phyloP scores from a whole-genome alignment of 2,888 invertebrate species.

The Eilema sororculum region DNA sequence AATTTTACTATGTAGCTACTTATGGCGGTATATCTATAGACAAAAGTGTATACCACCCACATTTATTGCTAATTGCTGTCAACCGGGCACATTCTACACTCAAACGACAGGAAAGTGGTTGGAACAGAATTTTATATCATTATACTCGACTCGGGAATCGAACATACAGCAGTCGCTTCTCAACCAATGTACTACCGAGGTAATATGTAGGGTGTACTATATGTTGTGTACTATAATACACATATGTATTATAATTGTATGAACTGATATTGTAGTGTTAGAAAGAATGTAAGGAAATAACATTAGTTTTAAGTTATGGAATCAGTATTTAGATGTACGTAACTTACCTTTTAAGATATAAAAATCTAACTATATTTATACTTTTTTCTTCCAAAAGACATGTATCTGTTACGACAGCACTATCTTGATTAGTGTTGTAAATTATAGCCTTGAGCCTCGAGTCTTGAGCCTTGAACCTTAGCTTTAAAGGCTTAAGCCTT shows the following conservation, averaged over 20 bases:
- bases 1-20: no score
- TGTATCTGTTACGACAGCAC: neutral
- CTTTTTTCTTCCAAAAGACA: constrained; percentile 1
- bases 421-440: no score
- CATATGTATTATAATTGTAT: neutral
- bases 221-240: neutral
- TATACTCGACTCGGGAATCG: no score
- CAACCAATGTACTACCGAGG: no score
- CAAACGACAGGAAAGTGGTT: neutral
- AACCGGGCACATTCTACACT: neutral
- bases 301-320: neutral
- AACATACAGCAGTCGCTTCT: no score
- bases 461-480: no score
- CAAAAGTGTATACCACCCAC: neutral
- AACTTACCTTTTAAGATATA: constrained; percentile 3
- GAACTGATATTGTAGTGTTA: neutral
- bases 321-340: constrained; percentile 15
- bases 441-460: no score
- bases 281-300: neutral
- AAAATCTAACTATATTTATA: constrained; percentile 10
- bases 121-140: neutral
- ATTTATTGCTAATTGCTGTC: neutral
- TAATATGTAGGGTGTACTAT: neutral
- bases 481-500: no score
- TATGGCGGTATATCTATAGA: neutral